Base-by-base conservation (phyloP, 2,888 invertebrate species). In the Caenorhabditis becei region DNA sequence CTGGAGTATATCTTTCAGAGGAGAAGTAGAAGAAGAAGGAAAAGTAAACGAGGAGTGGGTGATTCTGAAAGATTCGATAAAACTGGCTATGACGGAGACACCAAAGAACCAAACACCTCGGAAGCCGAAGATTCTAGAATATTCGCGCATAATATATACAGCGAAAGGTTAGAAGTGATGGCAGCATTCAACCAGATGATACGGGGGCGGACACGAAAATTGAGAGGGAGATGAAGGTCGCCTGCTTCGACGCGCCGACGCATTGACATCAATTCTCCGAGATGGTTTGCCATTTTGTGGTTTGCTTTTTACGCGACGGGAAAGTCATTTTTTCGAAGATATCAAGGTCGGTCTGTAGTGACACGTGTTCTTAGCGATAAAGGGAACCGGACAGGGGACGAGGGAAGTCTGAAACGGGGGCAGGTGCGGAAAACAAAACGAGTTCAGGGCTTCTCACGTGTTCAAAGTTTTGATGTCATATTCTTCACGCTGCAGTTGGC, bases 201-300 rank as follows among this genome's bases (percentile, higher is more conserved):
- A 63, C 14, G 53, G 32, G 32, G 32, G 14, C 41, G 41, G 44
- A 63, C 26, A 26, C 28, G 56, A 49, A 35, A 44, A 53, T 16
- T 58, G 63, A 63, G 44, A 63, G 44, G 18, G 16, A 54, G 54
- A 44, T 63, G 72, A 72, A 72, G 72, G 72, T 72, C 72, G 72
- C 8, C 18, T 35, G 51, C 51, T 51, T 51, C 26, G 49, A 49
- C 41, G 14, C 41, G 54, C 26, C 28, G 69, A 62, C 59, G 35
- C 69, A 58, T 37, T 23, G 71, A 44, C 71, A 56, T 62, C 32
- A 54, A 54, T 54, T 54, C 47, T 47, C 2, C 41, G 58, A 62
- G n/a, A 53, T 62, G 62, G 70, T 71, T 28, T 58, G 32, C 56
- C 66, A 23, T 51, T 70, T 49, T 26, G 59, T 18, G 11, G 47